Evolutionary conservation across 2,113 vertebrate genomes (phyloP), one percentile per base, ranked within the genome.

Genomic region (Toxostoma redivivum): DNA sequence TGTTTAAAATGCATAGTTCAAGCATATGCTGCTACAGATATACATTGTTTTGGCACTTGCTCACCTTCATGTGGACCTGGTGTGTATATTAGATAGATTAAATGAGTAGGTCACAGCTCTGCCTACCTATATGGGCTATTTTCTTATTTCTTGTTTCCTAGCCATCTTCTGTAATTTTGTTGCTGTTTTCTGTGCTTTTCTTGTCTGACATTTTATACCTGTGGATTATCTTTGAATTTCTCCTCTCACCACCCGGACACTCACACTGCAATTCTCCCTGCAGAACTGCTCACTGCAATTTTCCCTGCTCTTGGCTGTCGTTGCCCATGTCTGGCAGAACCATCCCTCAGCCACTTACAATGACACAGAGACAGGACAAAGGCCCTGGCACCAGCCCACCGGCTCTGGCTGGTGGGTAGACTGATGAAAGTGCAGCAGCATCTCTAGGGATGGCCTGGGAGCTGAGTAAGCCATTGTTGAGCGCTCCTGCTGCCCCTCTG

Each of bases 51-150:
- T 74, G 88, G 87, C 78, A 88, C 64, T 85, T 85, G 62, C 48
- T 95, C 6, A 8, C 73, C 77, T 95, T 76, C 73, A 28, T 0
- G 5, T 64, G 81, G 35, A 57, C 44, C 40, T 42, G 38, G 24
- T 42, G 30, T 10, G 15, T 61, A 18, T 28, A 91, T 89, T 80
- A 76, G 80, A 30, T 44, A 38, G 62, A 84, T 90, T 86, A 73
- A 94, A 90, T 38, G 48, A 86, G 44, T 18, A 73, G 77, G 85
- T 93, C 82, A 62, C 14, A 58, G 74, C 45, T 95, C 51, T 81
- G 73, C 86, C 70, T 82, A 58, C 6, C 2, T 58, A 17, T 56
- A 53, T 33, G 40, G 42, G 51, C 65, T 82, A 37, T 71, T 89
- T 81, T 60, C 76, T 78, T 86, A 37, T 40, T 88, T 78, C 73